Conservation (phyloP, 2,113 vertebrate species). For the Pica pica region DNA sequence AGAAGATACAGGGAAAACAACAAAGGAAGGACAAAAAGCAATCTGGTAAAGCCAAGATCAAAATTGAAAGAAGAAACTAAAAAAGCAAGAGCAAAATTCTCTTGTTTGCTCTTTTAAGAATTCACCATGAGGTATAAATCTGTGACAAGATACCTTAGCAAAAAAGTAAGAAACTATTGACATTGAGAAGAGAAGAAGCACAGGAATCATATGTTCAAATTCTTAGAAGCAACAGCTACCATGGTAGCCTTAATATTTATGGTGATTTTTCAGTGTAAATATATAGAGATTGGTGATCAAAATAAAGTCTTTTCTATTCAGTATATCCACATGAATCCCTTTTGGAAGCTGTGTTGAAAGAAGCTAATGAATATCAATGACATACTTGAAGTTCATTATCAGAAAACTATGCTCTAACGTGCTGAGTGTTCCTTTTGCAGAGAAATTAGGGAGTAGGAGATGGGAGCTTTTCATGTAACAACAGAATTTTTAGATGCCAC, state of each 20-base stretch:
- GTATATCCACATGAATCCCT: background rate
- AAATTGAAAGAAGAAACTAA: background rate
- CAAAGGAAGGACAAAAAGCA: background rate
- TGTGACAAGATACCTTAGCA: background rate
- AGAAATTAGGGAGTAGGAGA: background rate
- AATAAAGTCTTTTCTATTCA: background rate
- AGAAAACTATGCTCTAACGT: background rate
- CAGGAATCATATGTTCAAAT: background rate
- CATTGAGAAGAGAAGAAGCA: background rate
- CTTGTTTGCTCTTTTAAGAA: background rate
- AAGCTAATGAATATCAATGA: background rate
- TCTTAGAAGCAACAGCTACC: background rate
- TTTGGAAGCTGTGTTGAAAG: background rate
- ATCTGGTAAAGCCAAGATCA: background rate
- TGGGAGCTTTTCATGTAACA: background rate
- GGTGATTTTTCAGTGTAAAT: background rate
- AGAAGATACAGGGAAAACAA: fast-evolving
- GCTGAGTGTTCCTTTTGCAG: background rate
- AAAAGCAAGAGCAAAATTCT: background rate
- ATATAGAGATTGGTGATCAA: background rate
- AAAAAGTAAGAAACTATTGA: background rate
- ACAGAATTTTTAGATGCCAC: background rate
- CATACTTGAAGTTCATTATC: background rate
- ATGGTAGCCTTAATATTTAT: background rate
- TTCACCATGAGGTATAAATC: background rate